Base-by-base conservation (phyloP, 1,140 invertebrate genomes). In the Contarinia nasturtii region DNA sequence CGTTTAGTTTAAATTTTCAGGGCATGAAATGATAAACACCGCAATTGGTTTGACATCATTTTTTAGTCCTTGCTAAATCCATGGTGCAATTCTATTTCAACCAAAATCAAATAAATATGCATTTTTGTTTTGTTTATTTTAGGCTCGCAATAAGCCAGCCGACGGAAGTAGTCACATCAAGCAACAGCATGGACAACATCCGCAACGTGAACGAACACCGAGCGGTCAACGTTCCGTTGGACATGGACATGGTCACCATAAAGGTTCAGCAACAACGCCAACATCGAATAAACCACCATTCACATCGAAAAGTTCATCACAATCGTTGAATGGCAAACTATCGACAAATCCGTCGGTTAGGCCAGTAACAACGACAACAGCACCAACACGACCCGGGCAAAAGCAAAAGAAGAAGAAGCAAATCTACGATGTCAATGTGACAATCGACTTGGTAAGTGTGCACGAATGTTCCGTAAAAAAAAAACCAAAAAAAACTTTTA, bases 121-220 rank as follows among this genome's bases (percentile, higher is more conserved):
- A 42, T 40, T 44, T 41, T 45, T 43, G 48, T 22, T 43, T 47
- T 42, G 49, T 18, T 53, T 45, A 53, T 60, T 61, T 14, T 61
- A 83, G 82, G 82, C 82, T 48, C 74, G 82, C 51, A 82, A 81
- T 67, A 85, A 85, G 67, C 79, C 80, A n/a, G 77, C 75, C 0
- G 80, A 83, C 54, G 80, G 79, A 2, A 68, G 74, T 34, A 74
- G 76, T 15, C 77, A 79, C 48, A 76, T 79, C 44, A 76, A 73
- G 52, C 79, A 82, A 58, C 82, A 82, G 61, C 74, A 74, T 47
- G 27, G 27, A 27, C 27, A 27, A 10, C 27, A 27, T 27, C 27
- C 27, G 58, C 68, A 2, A 51, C 63, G 18, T 65, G 66, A 33
- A 66, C 71, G 49, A 67, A 73, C 55, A 57, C 67, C 58, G 47